phyloP scores from a whole-genome alignment of 2,113 vertebrate genomes.

The Cochlearius cochlearius region DNA sequence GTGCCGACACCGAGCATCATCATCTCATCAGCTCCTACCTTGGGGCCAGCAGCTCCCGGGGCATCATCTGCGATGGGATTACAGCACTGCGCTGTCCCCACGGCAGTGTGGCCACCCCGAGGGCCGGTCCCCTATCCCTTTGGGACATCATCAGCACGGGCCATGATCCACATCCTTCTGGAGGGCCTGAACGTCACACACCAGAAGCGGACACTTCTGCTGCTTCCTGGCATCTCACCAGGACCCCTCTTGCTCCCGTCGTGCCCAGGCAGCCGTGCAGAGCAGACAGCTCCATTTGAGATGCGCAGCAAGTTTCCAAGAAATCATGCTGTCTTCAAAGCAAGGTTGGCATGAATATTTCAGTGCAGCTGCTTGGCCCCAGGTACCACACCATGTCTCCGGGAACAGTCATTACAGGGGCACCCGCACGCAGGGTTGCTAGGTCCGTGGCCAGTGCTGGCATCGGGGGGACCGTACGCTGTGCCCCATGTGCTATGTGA shows the following conservation, averaged over 20 bases:
- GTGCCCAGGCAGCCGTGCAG: background rate
- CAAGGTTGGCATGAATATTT: background rate
- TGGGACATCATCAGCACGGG: background rate
- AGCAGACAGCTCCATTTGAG: conserved; percentile 31
- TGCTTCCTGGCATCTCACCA: background rate
- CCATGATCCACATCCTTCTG: background rate
- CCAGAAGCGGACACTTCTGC: background rate
- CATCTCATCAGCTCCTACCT: accelerated
- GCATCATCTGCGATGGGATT: accelerated
- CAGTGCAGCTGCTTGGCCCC: background rate
- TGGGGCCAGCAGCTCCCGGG: accelerated
- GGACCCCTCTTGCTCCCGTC: background rate
- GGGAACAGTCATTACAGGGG: accelerated
- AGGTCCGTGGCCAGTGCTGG: accelerated
- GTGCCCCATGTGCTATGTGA: accelerated
- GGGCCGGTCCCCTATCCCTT: background rate
- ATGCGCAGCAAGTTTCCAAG: background rate
- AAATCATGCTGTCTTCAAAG: conserved; percentile 26
- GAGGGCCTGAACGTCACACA: accelerated
- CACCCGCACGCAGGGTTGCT: accelerated
- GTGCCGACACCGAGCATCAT: background rate
- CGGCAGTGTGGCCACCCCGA: accelerated
- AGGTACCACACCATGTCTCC: accelerated
- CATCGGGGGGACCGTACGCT: accelerated
- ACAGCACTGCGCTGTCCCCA: background rate